Conservation (phyloP, 2,797 vertebrate genomes). For the Hirundo rustica region DNA sequence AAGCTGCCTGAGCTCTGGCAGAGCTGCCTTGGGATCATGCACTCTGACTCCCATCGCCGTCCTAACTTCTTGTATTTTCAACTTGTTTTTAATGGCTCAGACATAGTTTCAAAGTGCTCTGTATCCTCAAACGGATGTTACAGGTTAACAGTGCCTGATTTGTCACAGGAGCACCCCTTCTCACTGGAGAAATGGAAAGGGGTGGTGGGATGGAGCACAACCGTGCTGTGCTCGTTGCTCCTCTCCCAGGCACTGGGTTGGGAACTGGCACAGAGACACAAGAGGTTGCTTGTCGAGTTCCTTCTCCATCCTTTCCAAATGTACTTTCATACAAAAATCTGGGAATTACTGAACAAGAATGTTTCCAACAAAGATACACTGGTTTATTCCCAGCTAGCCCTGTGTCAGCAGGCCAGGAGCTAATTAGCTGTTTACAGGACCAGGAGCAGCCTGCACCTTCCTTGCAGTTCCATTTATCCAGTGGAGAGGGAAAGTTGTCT, state of each 20-base stretch:
- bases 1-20: not conserved
- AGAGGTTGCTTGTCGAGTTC: not conserved
- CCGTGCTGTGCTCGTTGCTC: fast-evolving
- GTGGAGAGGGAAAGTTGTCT: not conserved
- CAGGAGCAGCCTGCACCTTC: not conserved
- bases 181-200: not conserved
- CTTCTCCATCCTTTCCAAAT: not conserved
- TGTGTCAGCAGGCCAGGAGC: not conserved
- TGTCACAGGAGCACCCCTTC: not conserved
- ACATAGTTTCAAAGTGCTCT: not conserved
- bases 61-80: not conserved
- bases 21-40: not conserved
- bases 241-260: fast-evolving
- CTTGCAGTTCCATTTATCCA: not conserved
- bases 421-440: not conserved
- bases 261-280: not conserved
- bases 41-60: fast-evolving
- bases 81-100: not conserved
- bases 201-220: not conserved
- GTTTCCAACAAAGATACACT: not conserved
- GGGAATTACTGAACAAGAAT: not conserved
- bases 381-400: not conserved
- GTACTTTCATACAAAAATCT: not conserved
- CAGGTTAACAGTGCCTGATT: not conserved
- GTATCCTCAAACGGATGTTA: not conserved